These are phyloP conservation scores for Disparrhopalites patrizii DNA, from an alignment of 2,888 invertebrate genomes.

Conservation along the genomic window DNA sequence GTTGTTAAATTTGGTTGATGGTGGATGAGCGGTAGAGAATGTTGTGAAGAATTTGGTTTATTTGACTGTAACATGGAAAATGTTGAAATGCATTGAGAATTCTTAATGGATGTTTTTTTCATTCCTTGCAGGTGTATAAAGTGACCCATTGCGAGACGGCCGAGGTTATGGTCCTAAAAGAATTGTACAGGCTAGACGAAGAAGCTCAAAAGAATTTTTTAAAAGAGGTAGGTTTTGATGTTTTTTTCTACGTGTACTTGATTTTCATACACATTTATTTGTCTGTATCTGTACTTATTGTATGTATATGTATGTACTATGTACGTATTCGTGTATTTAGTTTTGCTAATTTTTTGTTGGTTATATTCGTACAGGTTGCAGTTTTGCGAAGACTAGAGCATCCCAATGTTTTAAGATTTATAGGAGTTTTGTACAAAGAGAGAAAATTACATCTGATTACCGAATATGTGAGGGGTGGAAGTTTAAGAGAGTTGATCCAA, in stretches of 20 bases:
- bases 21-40: too few species aligned
- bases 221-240: too few species aligned
- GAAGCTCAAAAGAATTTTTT: constrained; percentile 91
- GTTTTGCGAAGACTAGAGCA: constrained; percentile 84
- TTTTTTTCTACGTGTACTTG: too few species aligned
- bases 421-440: constrained; percentile 90
- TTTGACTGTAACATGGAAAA: too few species aligned
- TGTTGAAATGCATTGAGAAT: too few species aligned
- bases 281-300: too few species aligned
- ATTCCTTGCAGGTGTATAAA: constrained; percentile 62
- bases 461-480: constrained; percentile 88
- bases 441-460: constrained; percentile 86
- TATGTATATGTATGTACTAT: too few species aligned
- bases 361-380: constrained; percentile 63
- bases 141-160: constrained; percentile 85
- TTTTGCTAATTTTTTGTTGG: not conserved
- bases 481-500: constrained; percentile 78
- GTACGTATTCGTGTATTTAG: constrained; percentile 5
- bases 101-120: not conserved
- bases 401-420: constrained; percentile 83
- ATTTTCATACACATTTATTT: too few species aligned
- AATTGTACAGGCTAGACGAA: constrained; percentile 86
- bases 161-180: constrained; percentile 94
- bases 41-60: too few species aligned
- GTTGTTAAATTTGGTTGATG: too few species aligned